Evolutionary conservation across 1,140 invertebrate genomes (phyloP).

Genomic region (Drosophila nikananu): DNA sequence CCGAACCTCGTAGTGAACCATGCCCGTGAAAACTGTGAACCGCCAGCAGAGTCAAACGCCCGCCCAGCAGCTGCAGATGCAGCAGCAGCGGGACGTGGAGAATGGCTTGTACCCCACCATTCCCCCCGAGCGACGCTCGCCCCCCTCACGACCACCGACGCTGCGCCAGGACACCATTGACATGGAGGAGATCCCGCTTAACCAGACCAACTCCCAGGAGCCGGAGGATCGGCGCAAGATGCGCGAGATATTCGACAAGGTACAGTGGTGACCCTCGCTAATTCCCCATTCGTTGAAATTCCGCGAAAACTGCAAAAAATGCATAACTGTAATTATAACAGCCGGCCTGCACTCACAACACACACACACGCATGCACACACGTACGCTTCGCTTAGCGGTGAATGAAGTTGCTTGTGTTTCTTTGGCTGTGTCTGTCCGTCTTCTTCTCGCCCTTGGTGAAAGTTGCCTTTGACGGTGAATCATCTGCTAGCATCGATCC

Average conservation of each 20-base stretch:
- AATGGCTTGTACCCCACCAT: slow-evolving; percentile 79
- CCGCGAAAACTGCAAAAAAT: neutral
- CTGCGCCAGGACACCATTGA: slow-evolving; percentile 79
- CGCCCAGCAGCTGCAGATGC: slow-evolving; percentile 70
- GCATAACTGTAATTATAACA: slow-evolving; percentile 8
- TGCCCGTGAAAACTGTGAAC: slow-evolving; percentile 65
- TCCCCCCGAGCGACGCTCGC: slow-evolving; percentile 63
- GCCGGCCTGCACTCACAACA: slow-evolving; percentile 8
- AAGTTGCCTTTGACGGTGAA: slow-evolving; percentile 53
- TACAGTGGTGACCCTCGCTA: slow-evolving; percentile 18
- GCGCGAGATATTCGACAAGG: slow-evolving; percentile 76
- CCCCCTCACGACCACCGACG: slow-evolving; percentile 58
- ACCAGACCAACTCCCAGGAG: slow-evolving; percentile 60
- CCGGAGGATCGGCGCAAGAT: slow-evolving; percentile 73
- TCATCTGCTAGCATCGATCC: slow-evolving; percentile 49
- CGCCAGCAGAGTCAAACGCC: slow-evolving; percentile 74
- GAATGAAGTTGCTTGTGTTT: slow-evolving; percentile 56
- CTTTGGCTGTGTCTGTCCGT: neutral
- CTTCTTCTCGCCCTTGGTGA: slow-evolving; percentile 48
- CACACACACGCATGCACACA: neutral
- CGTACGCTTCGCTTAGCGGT: slow-evolving; percentile 22
- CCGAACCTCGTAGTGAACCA: slow-evolving; percentile 25
- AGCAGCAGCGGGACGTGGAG: slow-evolving; percentile 73
- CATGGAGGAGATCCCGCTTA: slow-evolving; percentile 80
- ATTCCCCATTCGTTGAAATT: neutral